Percentiles rank a stretch among this genome's conserved stretches.
phyloP scores from a whole-genome alignment of 2,797 vertebrate genomes.

The Acestrorhynchus altus region DNA sequence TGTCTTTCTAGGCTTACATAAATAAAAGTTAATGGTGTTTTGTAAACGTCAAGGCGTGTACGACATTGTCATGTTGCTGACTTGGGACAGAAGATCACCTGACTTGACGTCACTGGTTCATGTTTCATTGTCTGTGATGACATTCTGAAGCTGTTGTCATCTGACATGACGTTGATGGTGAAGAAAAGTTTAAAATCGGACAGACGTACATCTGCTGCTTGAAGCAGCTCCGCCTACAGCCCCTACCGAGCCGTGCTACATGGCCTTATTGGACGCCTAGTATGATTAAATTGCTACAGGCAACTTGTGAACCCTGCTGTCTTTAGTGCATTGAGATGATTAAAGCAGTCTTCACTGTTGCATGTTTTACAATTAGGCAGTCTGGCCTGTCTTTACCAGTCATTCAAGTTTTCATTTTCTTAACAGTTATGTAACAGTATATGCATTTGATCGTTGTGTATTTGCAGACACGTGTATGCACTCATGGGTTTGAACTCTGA shows the following conservation, averaged over 20 bases:
- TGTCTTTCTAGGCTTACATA: background rate
- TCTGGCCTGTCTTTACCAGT: background rate
- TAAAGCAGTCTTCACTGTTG: background rate
- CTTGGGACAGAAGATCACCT: background rate
- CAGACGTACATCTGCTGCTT: no score
- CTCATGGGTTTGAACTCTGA: background rate
- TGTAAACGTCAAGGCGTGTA: background rate
- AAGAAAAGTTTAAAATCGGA: no score
- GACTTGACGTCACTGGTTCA: background rate
- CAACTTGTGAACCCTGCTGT: slow-evolving; percentile 1
- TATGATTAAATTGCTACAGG: background rate
- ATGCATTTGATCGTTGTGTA: background rate
- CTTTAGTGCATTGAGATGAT: background rate
- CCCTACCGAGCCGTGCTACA: background rate
- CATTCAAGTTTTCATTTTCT: background rate
- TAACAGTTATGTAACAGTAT: no score
- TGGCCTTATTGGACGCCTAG: no score
- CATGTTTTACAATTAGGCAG: background rate
- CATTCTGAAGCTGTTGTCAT: background rate
- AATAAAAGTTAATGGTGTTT: background rate
- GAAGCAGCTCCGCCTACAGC: background rate
- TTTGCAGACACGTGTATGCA: background rate
- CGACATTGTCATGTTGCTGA: background rate
- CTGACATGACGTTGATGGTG: no score
- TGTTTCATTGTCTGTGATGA: background rate